Evolutionary conservation across 2,113 vertebrate species (phyloP).

Genomic region (Polyodon spathula): DNA sequence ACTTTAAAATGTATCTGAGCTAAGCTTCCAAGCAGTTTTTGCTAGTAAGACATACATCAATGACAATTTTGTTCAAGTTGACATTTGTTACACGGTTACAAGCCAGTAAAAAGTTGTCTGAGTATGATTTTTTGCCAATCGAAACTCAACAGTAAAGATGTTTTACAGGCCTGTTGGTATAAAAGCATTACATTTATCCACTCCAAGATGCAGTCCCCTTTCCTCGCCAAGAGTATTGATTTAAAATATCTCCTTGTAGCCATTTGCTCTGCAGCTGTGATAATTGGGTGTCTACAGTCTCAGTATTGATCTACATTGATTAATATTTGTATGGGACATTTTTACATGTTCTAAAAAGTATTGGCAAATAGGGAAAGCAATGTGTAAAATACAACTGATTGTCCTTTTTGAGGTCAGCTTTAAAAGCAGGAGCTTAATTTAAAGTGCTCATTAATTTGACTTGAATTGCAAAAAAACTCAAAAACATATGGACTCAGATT

Average conservation of each 20-base stretch:
- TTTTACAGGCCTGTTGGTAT: not conserved
- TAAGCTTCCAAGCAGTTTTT: too few relatives aligned
- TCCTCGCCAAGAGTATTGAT: conserved; percentile 10
- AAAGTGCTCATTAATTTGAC: not conserved
- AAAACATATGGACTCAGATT: not conserved
- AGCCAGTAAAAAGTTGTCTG: not conserved
- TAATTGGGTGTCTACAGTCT: conserved; percentile 12
- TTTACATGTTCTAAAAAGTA: conserved; percentile 7
- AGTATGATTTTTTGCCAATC: too few relatives aligned
- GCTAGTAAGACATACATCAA: too few relatives aligned
- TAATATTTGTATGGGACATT: conserved; percentile 17
- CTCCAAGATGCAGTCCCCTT: not conserved
- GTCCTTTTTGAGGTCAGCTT: conserved; percentile 1
- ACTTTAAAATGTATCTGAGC: too few relatives aligned
- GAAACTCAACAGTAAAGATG: conserved; percentile 12
- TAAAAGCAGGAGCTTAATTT: not conserved
- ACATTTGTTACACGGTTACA: too few relatives aligned
- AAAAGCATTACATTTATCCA: conserved; percentile 19
- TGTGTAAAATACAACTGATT: conserved; percentile 10
- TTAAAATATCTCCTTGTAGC: conserved; percentile 7
- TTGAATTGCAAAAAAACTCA: not conserved
- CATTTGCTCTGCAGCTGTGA: conserved; percentile 8
- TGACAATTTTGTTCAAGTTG: too few relatives aligned
- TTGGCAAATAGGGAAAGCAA: conserved; percentile 14
- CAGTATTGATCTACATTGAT: conserved; percentile 25